These are phyloP conservation scores for Peromyscus californicus DNA, from an alignment of 2,113 vertebrate genomes.

Conservation along the genomic window DNA sequence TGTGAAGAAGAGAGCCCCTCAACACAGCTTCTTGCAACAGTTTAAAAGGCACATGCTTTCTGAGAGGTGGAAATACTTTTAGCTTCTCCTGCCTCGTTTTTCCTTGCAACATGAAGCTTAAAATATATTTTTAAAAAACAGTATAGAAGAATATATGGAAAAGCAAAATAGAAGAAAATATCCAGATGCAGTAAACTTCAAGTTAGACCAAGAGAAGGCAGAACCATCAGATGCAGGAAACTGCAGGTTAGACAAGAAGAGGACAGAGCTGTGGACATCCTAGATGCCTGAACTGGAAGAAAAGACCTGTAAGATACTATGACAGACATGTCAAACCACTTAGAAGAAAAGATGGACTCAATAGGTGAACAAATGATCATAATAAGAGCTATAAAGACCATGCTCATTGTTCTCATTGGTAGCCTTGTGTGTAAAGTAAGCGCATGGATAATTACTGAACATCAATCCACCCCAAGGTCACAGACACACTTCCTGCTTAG, in stretches of 20 bases:
- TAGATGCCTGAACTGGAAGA: neutral
- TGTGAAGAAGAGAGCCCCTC: no score
- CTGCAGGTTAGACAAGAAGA: neutral
- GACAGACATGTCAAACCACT: neutral
- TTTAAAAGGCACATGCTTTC: no score
- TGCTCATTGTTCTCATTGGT: neutral
- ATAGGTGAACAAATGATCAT: neutral
- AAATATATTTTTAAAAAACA: no score
- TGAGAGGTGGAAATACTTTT: no score
- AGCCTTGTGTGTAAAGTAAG: neutral
- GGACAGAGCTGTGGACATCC: neutral
- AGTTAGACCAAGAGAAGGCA: neutral
- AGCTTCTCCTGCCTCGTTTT: no score
- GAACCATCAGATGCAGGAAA: neutral
- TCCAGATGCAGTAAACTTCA: no score
- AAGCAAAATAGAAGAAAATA: no score
- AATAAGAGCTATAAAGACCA: neutral
- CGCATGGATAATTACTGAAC: neutral
- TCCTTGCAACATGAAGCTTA: no score
- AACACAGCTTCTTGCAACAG: no score
- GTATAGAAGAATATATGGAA: no score
- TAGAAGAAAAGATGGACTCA: neutral
- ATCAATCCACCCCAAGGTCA: neutral
- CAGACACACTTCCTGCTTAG: neutral
- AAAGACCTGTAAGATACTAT: neutral